Evolutionary conservation across 1,140 invertebrate genomes (phyloP).

Genomic region (Planococcus citri): DNA sequence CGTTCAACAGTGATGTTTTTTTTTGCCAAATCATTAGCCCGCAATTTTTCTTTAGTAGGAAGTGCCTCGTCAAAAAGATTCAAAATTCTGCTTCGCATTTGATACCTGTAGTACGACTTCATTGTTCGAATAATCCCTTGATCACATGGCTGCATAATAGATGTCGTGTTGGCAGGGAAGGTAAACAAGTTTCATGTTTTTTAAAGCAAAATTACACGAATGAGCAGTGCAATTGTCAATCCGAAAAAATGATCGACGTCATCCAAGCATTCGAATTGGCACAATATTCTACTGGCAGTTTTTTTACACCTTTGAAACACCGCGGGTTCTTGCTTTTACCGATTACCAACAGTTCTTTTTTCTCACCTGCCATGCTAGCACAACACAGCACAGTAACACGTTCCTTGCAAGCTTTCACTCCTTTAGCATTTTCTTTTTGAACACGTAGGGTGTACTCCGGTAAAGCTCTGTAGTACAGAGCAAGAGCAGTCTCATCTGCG

Average conservation of each 20-base stretch:
- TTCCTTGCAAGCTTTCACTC: constrained; percentile 33
- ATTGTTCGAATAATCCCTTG: too few species aligned
- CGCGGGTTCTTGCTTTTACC: constrained; percentile 4
- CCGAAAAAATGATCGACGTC: constrained; percentile 22
- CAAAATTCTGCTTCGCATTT: too few species aligned
- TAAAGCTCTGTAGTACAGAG: constrained; percentile 13
- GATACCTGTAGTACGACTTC: too few species aligned
- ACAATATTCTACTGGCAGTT: not conserved
- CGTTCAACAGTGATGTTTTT: not conserved
- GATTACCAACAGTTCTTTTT: constrained; percentile 14
- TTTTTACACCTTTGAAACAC: constrained; percentile 17
- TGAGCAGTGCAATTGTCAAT: too few species aligned
- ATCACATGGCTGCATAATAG: too few species aligned
- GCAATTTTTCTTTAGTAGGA: too few species aligned
- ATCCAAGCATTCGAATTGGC: constrained; percentile 23
- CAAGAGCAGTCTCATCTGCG: constrained; percentile 13
- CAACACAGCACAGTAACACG: constrained; percentile 32
- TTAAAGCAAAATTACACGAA: too few species aligned
- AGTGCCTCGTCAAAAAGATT: too few species aligned
- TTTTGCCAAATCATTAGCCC: too few species aligned
- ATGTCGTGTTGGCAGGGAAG: too few species aligned
- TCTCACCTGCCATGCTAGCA: constrained; percentile 31
- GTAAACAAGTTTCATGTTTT: too few species aligned
- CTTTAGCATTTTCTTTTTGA: constrained; percentile 19
- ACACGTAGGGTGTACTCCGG: not conserved